Conservation (phyloP, 1,140 invertebrate genomes). For the Episyrphus balteatus region DNA sequence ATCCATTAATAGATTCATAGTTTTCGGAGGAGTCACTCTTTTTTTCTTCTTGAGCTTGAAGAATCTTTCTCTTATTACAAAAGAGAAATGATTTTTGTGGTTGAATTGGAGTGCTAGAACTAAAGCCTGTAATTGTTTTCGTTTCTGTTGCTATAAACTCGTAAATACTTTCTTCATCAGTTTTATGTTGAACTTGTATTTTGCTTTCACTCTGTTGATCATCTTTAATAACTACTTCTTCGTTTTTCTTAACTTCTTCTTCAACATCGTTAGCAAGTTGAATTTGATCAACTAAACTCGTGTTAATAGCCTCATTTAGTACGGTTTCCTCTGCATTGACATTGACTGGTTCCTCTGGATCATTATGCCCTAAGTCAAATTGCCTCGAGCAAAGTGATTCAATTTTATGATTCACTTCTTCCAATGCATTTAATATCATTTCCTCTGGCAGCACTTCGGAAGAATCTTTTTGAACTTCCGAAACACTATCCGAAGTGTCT, state of each 20-base stretch:
- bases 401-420: constrained; percentile 20
- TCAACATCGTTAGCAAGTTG: constrained; percentile 28
- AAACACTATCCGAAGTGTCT: not conserved
- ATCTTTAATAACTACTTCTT: constrained; percentile 29
- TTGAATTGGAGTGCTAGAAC: constrained; percentile 3
- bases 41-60: not conserved
- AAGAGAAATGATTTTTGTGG: constrained; percentile 17
- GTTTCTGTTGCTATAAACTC: constrained; percentile 22
- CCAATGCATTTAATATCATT: constrained; percentile 22
- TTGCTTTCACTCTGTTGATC: constrained; percentile 10
- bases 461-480: not conserved
- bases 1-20: constrained; percentile 30
- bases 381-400: too few relatives aligned
- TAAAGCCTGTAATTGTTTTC: constrained; percentile 11
- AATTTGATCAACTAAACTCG: constrained; percentile 9
- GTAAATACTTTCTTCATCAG: constrained; percentile 19
- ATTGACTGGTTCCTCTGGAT: too few relatives aligned
- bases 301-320: constrained; percentile 2
- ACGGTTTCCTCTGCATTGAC: too few relatives aligned
- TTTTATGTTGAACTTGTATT: not conserved
- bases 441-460: constrained; percentile 15
- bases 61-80: constrained; percentile 1
- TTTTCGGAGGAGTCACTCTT: constrained; percentile 15
- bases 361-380: too few relatives aligned
- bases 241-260: constrained; percentile 26